These are phyloP conservation scores for Willisornis vidua DNA, from an alignment of 2,113 vertebrate species.

Conservation along the genomic window DNA sequence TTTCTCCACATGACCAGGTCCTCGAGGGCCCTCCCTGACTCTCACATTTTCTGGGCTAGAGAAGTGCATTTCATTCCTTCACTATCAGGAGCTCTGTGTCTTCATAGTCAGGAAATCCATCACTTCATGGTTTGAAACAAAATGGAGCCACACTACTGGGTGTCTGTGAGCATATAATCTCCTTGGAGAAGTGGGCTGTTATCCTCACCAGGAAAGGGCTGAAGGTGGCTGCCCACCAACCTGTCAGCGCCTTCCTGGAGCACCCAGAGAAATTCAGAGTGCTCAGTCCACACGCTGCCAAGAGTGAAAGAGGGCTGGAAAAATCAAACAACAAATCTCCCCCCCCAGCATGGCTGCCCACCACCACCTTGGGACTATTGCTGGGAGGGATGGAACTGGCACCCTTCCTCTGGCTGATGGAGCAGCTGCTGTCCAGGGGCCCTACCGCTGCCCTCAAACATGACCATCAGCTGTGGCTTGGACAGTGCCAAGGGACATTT, in stretches of 20 bases:
- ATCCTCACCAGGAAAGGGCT: background rate
- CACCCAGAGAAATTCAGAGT: background rate
- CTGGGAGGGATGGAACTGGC: background rate
- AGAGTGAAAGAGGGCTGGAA: background rate
- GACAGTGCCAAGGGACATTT: background rate
- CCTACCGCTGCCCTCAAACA: background rate
- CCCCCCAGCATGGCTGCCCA: fast-evolving
- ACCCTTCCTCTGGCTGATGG: background rate
- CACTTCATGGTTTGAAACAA: background rate
- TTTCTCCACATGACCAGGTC: background rate
- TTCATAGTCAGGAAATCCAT: background rate
- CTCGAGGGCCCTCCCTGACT: background rate
- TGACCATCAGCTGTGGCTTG: background rate
- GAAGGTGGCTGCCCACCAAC: background rate
- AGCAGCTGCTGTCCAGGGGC: background rate
- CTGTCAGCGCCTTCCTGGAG: background rate
- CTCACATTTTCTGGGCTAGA: background rate
- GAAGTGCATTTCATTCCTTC: background rate
- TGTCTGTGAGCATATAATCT: background rate
- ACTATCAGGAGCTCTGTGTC: background rate
- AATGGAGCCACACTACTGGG: fast-evolving
- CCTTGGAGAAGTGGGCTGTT: background rate
- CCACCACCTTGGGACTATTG: fast-evolving
- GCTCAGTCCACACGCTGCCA: too few species aligned
- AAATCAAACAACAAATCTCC: background rate